phyloP scores from a whole-genome alignment of 2,888 invertebrate species.

The Bimastos eiseni region DNA sequence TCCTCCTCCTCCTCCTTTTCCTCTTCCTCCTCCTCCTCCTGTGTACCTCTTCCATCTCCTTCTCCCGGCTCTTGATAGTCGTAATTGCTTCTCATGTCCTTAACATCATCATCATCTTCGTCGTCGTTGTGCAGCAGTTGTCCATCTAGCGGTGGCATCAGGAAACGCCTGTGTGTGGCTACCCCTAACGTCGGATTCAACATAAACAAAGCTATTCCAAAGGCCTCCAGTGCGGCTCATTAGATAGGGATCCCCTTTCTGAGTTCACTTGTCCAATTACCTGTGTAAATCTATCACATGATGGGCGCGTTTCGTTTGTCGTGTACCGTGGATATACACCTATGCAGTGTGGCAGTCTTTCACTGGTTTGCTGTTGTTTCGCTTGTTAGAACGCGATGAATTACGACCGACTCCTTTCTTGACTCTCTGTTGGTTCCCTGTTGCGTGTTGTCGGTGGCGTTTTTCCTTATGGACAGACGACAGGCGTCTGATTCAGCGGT shows the following conservation, averaged over 20 bases:
- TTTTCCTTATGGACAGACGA: background rate
- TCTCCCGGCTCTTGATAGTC: background rate
- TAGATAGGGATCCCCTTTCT: background rate
- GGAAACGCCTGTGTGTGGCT: background rate
- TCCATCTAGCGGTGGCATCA: background rate
- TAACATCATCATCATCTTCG: too few species aligned
- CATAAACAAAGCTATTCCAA: background rate
- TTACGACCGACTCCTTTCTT: background rate
- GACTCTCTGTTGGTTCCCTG: background rate
- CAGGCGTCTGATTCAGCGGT: background rate
- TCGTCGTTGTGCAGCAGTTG: background rate
- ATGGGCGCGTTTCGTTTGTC: background rate
- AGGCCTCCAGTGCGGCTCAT: background rate
- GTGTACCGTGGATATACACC: background rate
- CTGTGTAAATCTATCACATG: background rate
- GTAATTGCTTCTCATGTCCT: background rate
- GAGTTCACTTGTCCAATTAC: conserved; percentile 2
- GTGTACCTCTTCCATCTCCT: too few species aligned
- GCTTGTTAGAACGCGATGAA: background rate
- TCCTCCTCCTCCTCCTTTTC: background rate
- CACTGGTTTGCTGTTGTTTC: background rate
- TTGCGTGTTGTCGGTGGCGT: background rate
- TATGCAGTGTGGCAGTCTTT: background rate
- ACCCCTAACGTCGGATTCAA: background rate
- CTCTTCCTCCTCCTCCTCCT: background rate